Conservation (phyloP, 1,140 invertebrate genomes). For the Trachymyrmex cornetzi region DNA sequence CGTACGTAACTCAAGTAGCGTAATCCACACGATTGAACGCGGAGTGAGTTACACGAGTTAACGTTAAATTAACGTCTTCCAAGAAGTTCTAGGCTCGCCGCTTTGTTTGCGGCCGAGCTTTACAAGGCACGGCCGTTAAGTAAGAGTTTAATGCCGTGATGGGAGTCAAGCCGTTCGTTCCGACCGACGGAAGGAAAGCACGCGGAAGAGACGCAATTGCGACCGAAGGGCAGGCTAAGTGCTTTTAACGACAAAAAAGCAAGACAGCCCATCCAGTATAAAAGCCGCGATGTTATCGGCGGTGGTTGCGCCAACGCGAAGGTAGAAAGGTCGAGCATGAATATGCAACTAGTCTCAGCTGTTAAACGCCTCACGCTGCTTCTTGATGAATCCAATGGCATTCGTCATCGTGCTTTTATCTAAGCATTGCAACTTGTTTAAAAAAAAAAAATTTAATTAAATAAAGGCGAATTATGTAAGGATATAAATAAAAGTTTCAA, state of each 20-base stretch:
- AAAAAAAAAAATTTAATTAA: slow-evolving; percentile 54
- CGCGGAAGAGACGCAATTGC: slow-evolving; percentile 69
- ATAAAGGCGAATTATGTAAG: slow-evolving; percentile 16
- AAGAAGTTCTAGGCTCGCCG: neutral
- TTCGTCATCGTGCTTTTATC: neutral
- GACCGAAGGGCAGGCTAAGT: slow-evolving; percentile 73
- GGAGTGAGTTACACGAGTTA: neutral
- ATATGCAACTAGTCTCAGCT: slow-evolving; percentile 78
- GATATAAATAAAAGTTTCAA: neutral
- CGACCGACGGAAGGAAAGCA: slow-evolving; percentile 46
- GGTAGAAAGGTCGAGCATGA: slow-evolving; percentile 74
- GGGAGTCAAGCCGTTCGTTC: slow-evolving; percentile 36
- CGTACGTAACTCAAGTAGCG: neutral
- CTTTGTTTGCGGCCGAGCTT: slow-evolving; percentile 39
- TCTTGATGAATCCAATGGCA: slow-evolving; percentile 67
- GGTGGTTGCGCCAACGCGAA: slow-evolving; percentile 70
- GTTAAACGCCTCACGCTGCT: slow-evolving; percentile 78
- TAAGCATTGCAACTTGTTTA: neutral
- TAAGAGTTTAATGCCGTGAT: slow-evolving; percentile 58
- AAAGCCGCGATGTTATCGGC: slow-evolving; percentile 76
- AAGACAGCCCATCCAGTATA: slow-evolving; percentile 64
- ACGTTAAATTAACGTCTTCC: slow-evolving; percentile 15
- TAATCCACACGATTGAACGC: neutral
- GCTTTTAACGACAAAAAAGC: slow-evolving; percentile 75
- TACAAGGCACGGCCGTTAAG: slow-evolving; percentile 48